These are phyloP conservation scores for Meliscaeva auricollis DNA, from an alignment of 2,888 invertebrate species.

Conservation along the genomic window DNA sequence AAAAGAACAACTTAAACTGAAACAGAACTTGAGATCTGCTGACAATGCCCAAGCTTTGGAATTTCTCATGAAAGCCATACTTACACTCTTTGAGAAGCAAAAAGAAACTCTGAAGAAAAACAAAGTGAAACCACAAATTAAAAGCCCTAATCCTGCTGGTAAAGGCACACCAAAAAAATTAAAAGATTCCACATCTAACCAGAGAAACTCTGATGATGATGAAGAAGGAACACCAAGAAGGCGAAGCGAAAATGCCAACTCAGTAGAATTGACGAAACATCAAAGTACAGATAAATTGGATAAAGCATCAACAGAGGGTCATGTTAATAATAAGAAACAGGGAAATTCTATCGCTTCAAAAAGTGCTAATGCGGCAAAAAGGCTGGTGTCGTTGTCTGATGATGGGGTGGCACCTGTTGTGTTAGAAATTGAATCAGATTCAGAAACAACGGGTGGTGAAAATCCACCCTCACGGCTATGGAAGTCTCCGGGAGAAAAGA, in stretches of 20 bases:
- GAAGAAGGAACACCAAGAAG: conserved; percentile 39
- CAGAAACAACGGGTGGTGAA: conserved; percentile 23
- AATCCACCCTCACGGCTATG: conserved; percentile 63
- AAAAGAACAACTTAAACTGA: conserved; percentile 80
- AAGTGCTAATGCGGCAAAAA: conserved; percentile 70
- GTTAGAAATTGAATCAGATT: conserved; percentile 48
- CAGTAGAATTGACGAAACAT: conserved; percentile 73
- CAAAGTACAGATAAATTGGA: conserved; percentile 62
- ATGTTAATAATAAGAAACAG: too few species aligned
- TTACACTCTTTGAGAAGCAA: conserved; percentile 80
- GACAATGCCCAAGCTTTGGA: conserved; percentile 81
- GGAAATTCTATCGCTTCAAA: conserved; percentile 40
- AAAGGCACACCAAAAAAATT: conserved; percentile 39
- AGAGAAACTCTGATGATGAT: conserved; percentile 37
- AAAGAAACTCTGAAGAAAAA: conserved; percentile 58
- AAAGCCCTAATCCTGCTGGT: conserved; percentile 53
- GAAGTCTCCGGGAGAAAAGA: conserved; percentile 78
- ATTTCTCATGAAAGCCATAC: conserved; percentile 81
- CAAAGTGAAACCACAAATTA: conserved; percentile 34
- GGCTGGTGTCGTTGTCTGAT: conserved; percentile 54
- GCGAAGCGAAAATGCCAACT: conserved; percentile 76
- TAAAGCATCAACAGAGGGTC: conserved; percentile 36
- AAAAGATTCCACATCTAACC: conserved; percentile 65
- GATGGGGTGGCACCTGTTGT: conserved; percentile 44
- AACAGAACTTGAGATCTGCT: conserved; percentile 79